These are phyloP conservation scores for Nasonovia ribisnigri DNA, from an alignment of 2,888 invertebrate species.

Conservation along the genomic window DNA sequence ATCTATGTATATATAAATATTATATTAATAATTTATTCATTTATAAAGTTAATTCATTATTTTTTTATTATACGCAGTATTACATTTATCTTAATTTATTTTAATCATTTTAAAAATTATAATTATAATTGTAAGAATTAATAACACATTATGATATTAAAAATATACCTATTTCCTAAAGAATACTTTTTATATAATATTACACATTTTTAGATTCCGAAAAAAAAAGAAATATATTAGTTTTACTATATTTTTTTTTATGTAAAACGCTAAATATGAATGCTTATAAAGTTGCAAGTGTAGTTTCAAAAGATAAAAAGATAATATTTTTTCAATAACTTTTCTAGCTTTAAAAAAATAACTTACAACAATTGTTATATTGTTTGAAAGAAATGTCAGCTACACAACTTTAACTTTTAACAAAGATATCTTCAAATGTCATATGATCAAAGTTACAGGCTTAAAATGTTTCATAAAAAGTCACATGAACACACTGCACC, in stretches of 20 bases:
- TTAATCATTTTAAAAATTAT: too few relatives aligned
- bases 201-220: neutral
- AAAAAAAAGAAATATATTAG: neutral
- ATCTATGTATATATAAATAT: too few relatives aligned
- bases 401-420: neutral
- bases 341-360: neutral
- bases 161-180: neutral
- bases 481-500: neutral
- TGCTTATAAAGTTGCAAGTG: neutral
- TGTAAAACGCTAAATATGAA: neutral
- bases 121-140: too few relatives aligned
- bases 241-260: neutral
- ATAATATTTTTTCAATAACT: too few relatives aligned
- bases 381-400: neutral
- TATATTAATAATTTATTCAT: too few relatives aligned
- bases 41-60: too few relatives aligned
- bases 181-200: neutral
- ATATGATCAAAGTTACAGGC: too few relatives aligned
- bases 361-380: neutral
- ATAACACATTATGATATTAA: neutral
- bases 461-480: too few relatives aligned
- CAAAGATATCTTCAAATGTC: neutral
- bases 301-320: neutral
- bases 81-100: too few relatives aligned
- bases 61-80: too few relatives aligned